Evolutionary conservation across 2,797 vertebrate genomes (phyloP).

Genomic region (Catostomus latipinnis): DNA sequence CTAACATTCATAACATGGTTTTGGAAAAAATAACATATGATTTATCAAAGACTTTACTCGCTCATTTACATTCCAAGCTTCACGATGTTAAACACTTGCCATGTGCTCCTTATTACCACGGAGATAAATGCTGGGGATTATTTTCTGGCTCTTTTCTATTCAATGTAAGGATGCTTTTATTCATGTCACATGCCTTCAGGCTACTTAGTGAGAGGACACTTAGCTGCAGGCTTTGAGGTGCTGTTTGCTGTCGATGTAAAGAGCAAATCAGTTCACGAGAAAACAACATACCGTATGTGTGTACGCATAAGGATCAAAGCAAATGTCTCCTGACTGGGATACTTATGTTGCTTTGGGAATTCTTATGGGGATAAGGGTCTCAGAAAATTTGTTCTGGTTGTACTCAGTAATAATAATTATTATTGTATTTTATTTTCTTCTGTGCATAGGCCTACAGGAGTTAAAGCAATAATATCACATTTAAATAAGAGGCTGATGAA

Average conservation of each 20-base stretch:
- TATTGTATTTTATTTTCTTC: not conserved
- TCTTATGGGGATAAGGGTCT: conserved; percentile 10
- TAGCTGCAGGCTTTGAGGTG: conserved; percentile 10
- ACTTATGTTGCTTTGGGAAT: conserved; percentile 21
- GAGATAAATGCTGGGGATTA: conserved; percentile 35
- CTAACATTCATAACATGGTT: too few relatives aligned
- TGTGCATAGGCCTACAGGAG: too few relatives aligned
- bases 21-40: too few relatives aligned
- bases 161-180: conserved; percentile 20
- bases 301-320: conserved; percentile 10
- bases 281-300: not conserved
- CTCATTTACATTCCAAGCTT: conserved; percentile 28
- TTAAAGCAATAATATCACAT: conserved; percentile 15
- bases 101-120: conserved; percentile 24
- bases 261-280: conserved; percentile 13
- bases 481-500: conserved; percentile 24
- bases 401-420: not conserved
- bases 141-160: conserved; percentile 10
- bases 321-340: conserved; percentile 5
- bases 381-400: conserved; percentile 24
- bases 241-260: not conserved
- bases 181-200: conserved; percentile 31
- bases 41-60: not conserved
- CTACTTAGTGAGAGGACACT: conserved; percentile 10
- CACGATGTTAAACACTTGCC: conserved; percentile 35